Evolutionary conservation across 2,113 vertebrate genomes (phyloP).

Genomic region (Gasterosteus nipponicus): DNA sequence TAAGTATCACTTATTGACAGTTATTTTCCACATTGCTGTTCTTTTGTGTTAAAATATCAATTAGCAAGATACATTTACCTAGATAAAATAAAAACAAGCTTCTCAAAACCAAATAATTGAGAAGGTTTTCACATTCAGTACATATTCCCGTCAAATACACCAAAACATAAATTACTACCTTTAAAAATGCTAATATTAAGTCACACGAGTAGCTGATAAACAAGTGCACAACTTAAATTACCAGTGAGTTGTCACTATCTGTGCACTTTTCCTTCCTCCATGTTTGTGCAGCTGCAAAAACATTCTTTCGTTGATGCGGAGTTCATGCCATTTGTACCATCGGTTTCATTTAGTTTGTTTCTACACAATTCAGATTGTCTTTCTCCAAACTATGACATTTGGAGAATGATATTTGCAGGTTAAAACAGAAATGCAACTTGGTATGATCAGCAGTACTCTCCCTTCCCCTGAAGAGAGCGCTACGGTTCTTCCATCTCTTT

Average conservation of each 20-base stretch:
- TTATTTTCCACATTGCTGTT: not conserved
- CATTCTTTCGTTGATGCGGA: not conserved
- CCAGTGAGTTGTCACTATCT: not conserved
- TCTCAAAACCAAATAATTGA: not conserved
- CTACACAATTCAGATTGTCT: not conserved
- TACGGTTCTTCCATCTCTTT: conserved; percentile 18
- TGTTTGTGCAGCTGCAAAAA: conserved; percentile 9
- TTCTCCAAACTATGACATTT: not conserved
- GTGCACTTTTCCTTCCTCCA: not conserved
- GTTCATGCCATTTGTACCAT: conserved; percentile 1
- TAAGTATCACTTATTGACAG: not conserved
- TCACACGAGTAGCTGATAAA: conserved; percentile 37
- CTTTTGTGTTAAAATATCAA: not conserved
- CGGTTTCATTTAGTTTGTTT: not conserved
- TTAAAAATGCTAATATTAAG: not conserved
- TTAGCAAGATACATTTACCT: not conserved
- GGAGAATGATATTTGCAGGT: not conserved
- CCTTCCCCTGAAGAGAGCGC: conserved; percentile 28
- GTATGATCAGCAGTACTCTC: conserved; percentile 15
- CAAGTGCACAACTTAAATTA: conserved; percentile 33
- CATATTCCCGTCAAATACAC: conserved; percentile 20
- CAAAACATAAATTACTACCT: not conserved
- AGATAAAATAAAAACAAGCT: not conserved
- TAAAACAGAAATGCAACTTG: conserved; percentile 4
- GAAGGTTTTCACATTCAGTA: conserved; percentile 43